Base-by-base conservation (phyloP, 2,797 vertebrate genomes). In the Tadarida brasiliensis region DNA sequence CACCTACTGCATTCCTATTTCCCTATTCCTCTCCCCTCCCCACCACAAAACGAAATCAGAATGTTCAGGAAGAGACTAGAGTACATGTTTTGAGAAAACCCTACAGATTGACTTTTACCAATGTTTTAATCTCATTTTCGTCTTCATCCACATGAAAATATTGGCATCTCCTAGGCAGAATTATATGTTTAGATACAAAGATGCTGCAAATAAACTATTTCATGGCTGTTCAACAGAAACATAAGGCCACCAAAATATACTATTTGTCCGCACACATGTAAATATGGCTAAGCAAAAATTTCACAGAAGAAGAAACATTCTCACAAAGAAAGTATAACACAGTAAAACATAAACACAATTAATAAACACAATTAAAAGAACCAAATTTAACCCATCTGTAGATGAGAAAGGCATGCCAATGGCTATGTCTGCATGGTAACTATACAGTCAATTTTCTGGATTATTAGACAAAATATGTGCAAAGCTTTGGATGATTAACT, bases 221-320 rank as follows among this genome's bases (percentile, higher is more conserved):
- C 20, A 0, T 89, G 82, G 68, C 95, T 92, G 49, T 97, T 93
- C 63, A 97, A 96, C 95, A 98, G 76, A 98, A 97, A 96, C 59
- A 96, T 89, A 97, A 96, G 86, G 90, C 80, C 97, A 98, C 96
- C 51, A 97, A 91, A 98, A 98, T 97, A 96, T 94, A 98, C 84
- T 97, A 98, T 98, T 97, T 98, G 54, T 98, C 94, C 96, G 82
- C 97, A 97, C 91, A 96, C 85, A 80, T 97, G 92, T 90, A 97
- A 97, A 97, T 96, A 82, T 84, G 92, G 87, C 78, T 96, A 88
- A 95, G 71, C 87, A 97, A 85, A 96, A 87, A 97, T 95, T 91
- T 98, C 97, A 96, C 97, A 98, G 65, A 96, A 89, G 51, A 80
- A 83, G 92, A 91, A 98, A 95, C 33, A 96, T 95, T 94, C 70